Evolutionary conservation across 2,888 invertebrate species (phyloP).

Genomic region (Acheta domesticus): DNA sequence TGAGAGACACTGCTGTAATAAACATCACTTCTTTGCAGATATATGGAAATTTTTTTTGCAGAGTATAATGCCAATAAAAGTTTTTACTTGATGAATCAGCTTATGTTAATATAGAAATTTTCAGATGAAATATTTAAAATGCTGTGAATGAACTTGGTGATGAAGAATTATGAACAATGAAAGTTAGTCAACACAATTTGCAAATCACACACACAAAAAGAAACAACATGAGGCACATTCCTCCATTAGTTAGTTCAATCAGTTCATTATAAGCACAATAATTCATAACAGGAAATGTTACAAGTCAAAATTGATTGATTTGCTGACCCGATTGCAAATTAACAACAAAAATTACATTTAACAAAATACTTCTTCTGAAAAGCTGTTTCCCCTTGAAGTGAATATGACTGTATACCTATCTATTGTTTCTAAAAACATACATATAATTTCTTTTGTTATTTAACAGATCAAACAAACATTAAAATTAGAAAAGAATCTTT

Average conservation of each 20-base stretch:
- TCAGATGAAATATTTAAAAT: background rate
- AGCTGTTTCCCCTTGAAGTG: too few species aligned
- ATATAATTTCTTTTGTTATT: too few species aligned
- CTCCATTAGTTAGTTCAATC: conserved; percentile 5
- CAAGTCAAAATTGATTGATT: too few species aligned
- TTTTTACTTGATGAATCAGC: background rate
- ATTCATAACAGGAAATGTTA: too few species aligned
- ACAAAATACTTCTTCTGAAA: too few species aligned
- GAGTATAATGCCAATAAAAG: background rate
- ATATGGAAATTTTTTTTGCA: background rate
- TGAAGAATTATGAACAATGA: background rate
- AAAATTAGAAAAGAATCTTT: too few species aligned
- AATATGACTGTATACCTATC: too few species aligned
- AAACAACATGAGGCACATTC: conserved; percentile 1
- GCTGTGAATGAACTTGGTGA: background rate
- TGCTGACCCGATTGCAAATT: too few species aligned
- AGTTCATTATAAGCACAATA: background rate
- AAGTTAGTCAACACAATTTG: background rate
- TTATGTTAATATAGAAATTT: background rate
- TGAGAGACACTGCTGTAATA: conserved; percentile 8
- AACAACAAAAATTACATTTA: too few species aligned
- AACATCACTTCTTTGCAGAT: background rate
- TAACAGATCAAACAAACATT: too few species aligned
- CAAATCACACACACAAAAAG: background rate
- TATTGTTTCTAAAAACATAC: too few species aligned